Evolutionary conservation across 2,113 vertebrate genomes (phyloP), one percentile per base, ranked within the genome.

Genomic region (Corynorhinus townsendii): DNA sequence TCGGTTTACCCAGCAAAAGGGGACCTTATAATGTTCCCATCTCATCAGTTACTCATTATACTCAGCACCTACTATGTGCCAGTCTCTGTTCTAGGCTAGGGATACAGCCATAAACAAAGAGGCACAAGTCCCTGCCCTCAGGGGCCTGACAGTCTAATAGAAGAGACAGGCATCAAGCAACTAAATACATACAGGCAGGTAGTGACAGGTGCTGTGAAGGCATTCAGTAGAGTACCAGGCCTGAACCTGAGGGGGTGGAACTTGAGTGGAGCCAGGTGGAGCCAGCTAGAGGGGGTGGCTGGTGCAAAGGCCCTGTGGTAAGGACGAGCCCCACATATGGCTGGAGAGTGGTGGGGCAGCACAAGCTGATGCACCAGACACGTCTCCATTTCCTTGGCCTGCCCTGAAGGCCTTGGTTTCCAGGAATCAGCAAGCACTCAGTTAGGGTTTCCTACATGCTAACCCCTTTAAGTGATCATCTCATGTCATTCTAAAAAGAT

Each of bases 1-100:
- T 97, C 10, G 2, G 54, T 97, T 96, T 97, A 40, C 87, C 77
- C 85, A 83, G 22, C 10, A 62, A 49, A 84, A 81, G n/a, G 54
- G 4, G 47, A 82, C 82, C 38, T 87, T 35, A 86, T 30, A 20
- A 4, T 79, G n/a, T 73, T 17, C 73, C 20, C 19, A 75, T 24
- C 33, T 89, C 71, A 52, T n/a, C 43, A 86, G 54, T 91, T 91
- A 52, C 14, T 76, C 30, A 91, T 91, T 89, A 62, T 76, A 40
- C 83, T 68, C 38, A 87, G 75, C 66, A 71, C 40, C 76, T 88
- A 54, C 40, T 72, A 12, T 76, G 52, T 92, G 59, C 88, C 87
- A 85, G 59, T 30, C 40, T 95, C 17, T 73, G n/a, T 93, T 87
- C 84, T 85, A 62, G 71, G 40, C 86, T 89, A 75, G 76, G 52